Conservation (phyloP, 2,888 invertebrate genomes). For the Boloria euphrosyne region DNA sequence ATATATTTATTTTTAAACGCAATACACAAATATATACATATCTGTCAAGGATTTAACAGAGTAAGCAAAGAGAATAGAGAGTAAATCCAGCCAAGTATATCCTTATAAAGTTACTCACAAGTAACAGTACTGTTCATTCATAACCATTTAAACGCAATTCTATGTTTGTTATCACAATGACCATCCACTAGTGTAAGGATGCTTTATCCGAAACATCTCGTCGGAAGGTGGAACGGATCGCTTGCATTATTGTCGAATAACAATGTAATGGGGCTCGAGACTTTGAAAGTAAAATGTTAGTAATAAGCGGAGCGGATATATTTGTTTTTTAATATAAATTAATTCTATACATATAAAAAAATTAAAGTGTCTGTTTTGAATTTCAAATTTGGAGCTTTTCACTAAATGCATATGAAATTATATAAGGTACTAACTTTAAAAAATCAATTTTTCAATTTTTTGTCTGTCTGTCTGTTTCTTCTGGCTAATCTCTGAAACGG, state of each 20-base stretch:
- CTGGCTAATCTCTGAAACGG: too few relatives aligned
- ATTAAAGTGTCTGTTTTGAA: too few relatives aligned
- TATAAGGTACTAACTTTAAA: too few relatives aligned
- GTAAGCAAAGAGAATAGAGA: background rate
- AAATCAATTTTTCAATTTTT: too few relatives aligned
- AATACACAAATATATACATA: too few relatives aligned
- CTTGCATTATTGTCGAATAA: slow-evolving; percentile 38
- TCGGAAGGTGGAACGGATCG: slow-evolving; percentile 31
- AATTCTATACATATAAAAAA: background rate
- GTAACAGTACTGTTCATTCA: slow-evolving; percentile 15
- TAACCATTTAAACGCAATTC: slow-evolving; percentile 26
- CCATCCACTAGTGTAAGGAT: slow-evolving; percentile 30
- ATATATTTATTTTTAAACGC: too few relatives aligned
- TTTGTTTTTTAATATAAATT: background rate
- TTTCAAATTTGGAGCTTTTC: too few relatives aligned
- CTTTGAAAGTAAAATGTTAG: slow-evolving; percentile 7
- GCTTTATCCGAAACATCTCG: slow-evolving; percentile 37
- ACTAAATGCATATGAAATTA: too few relatives aligned
- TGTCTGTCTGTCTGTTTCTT: too few relatives aligned
- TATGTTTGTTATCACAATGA: slow-evolving; percentile 29
- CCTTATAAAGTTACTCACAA: slow-evolving; percentile 14
- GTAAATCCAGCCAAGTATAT: background rate
- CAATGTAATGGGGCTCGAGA: slow-evolving; percentile 27
- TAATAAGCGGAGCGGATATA: slow-evolving; percentile 33
- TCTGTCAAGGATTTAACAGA: too few relatives aligned